Evolutionary conservation across 2,797 vertebrate genomes (phyloP).

Genomic region (Enteromius paludinosus): DNA sequence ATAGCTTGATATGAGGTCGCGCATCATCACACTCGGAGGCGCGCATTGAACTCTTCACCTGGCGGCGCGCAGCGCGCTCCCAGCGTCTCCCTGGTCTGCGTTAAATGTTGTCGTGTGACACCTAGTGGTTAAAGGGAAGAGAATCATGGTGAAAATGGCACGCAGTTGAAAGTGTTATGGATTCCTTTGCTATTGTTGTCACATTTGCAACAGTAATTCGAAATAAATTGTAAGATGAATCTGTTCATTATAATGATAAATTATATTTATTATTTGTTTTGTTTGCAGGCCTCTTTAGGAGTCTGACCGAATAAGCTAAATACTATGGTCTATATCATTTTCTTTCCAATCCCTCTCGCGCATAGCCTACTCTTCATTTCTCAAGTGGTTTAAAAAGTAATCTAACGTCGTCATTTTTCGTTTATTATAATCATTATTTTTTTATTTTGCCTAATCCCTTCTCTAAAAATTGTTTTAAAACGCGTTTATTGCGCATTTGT

Average conservation of each 20-base stretch:
- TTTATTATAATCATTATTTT: not conserved
- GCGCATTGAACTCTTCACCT: slow-evolving; percentile 80
- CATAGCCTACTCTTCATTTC: not conserved
- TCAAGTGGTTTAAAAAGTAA: not conserved
- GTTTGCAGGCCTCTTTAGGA: not conserved
- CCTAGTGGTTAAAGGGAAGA: slow-evolving; percentile 39
- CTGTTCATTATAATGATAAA: not conserved
- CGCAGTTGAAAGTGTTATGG: not conserved
- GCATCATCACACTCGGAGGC: slow-evolving; percentile 69
- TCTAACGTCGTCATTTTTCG: not conserved
- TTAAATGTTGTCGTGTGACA: slow-evolving; percentile 46
- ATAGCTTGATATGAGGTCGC: slow-evolving; percentile 65
- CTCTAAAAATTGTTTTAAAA: too few relatives aligned
- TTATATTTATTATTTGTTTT: not conserved
- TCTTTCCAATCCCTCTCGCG: not conserved
- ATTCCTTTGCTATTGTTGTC: not conserved
- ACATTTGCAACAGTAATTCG: not conserved
- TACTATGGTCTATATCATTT: not conserved
- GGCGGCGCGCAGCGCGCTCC: slow-evolving; percentile 39
- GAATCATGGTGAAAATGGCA: not conserved
- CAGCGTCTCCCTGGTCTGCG: not conserved
- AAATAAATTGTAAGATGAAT: not conserved
- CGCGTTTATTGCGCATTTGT: not conserved
- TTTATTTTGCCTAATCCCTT: not conserved
- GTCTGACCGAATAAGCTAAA: not conserved